phyloP scores from a whole-genome alignment of 1,140 invertebrate genomes.

The Probaryconus sp. region DNA sequence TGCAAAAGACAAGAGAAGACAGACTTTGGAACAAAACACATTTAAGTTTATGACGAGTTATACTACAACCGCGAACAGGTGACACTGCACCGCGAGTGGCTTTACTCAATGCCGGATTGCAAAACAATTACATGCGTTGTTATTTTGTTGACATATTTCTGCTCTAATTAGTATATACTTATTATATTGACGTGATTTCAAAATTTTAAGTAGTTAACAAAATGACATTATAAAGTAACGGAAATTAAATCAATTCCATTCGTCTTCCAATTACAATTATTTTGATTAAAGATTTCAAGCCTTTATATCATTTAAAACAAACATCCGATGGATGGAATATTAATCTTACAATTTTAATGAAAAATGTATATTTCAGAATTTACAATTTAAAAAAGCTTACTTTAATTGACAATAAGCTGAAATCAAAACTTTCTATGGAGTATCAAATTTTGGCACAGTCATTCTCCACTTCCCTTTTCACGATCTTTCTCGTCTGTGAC shows the following conservation, averaged over 20 bases:
- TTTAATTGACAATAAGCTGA: constrained; percentile 26
- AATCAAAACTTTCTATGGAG: constrained; percentile 44
- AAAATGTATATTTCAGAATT: too few relatives aligned
- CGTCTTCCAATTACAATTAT: too few relatives aligned
- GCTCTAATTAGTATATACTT: constrained; percentile 23
- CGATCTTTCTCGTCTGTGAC: constrained; percentile 7
- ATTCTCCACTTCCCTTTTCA: constrained; percentile 17
- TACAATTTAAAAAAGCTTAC: too few relatives aligned
- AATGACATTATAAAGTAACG: too few relatives aligned
- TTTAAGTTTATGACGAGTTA: constrained; percentile 44
- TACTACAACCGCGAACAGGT: constrained; percentile 29
- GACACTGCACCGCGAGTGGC: constrained; percentile 7
- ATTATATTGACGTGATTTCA: too few relatives aligned
- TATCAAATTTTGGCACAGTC: constrained; percentile 49
- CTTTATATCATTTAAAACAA: constrained; percentile 12
- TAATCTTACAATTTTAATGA: too few relatives aligned
- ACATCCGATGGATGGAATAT: too few relatives aligned
- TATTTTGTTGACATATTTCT: constrained; percentile 18
- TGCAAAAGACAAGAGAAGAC: constrained; percentile 35
- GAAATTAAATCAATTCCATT: too few relatives aligned
- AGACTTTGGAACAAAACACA: constrained; percentile 51
- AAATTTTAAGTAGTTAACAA: background rate
- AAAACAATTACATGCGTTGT: constrained; percentile 30
- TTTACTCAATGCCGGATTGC: constrained; percentile 2
- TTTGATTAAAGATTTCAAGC: too few relatives aligned